phyloP scores from a whole-genome alignment of 2,888 invertebrate genomes.

The Chymomyza fuscimana region DNA sequence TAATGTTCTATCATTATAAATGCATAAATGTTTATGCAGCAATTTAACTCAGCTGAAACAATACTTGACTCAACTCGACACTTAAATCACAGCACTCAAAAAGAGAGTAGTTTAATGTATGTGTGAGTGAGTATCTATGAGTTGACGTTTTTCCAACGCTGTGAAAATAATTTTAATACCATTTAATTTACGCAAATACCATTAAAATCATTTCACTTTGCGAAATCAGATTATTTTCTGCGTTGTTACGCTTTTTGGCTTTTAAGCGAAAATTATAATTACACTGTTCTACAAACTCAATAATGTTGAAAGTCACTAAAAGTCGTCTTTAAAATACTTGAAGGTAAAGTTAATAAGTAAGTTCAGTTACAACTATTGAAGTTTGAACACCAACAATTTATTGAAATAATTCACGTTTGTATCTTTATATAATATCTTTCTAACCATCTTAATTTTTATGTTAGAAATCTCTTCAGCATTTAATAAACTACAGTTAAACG shows the following conservation, averaged over 20 bases:
- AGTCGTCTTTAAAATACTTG: too few species aligned
- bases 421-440: too few species aligned
- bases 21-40: constrained; percentile 51
- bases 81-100: background rate
- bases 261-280: constrained; percentile 44
- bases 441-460: too few species aligned
- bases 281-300: constrained; percentile 9
- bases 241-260: constrained; percentile 64
- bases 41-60: constrained; percentile 1
- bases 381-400: too few species aligned
- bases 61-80: background rate
- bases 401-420: too few species aligned
- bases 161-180: constrained; percentile 72
- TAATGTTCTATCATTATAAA: constrained; percentile 50
- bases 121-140: background rate
- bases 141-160: constrained; percentile 33
- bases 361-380: too few species aligned
- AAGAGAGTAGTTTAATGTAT: background rate
- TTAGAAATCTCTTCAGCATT: too few species aligned
- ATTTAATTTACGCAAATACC: constrained; percentile 72
- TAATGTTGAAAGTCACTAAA: background rate
- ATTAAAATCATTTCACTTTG: constrained; percentile 69
- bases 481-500: too few species aligned
- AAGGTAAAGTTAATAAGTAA: too few species aligned
- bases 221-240: constrained; percentile 67